These are phyloP conservation scores for Chrysomela aeneicollis DNA, from an alignment of 2,888 invertebrate genomes.

Conservation along the genomic window DNA sequence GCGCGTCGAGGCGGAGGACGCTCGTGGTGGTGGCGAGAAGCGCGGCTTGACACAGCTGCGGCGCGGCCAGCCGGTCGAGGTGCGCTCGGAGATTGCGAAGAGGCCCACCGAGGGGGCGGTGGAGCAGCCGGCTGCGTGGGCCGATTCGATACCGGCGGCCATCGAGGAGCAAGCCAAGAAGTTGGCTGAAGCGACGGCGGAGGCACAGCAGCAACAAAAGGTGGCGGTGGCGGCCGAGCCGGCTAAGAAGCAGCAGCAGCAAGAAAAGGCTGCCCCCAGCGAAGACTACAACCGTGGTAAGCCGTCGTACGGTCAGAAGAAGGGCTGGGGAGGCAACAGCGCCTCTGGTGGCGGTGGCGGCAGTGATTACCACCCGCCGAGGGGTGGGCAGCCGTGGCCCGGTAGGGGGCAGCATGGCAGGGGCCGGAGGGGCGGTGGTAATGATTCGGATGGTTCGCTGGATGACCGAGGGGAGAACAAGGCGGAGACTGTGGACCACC, in stretches of 20 bases:
- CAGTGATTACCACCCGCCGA: constrained; percentile 45
- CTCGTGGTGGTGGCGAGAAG: constrained; percentile 62
- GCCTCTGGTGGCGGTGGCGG: too few relatives aligned
- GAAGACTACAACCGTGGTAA: constrained; percentile 54
- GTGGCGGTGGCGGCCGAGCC: constrained; percentile 52
- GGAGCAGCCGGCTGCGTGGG: constrained; percentile 33
- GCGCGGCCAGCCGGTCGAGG: constrained; percentile 57
- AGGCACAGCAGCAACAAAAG: constrained; percentile 48
- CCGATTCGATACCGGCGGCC: constrained; percentile 33
- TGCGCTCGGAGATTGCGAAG: constrained; percentile 49
- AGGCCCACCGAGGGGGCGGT: constrained; percentile 31
- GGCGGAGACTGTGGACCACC: constrained; percentile 61
- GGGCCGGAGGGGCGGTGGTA: constrained; percentile 60
- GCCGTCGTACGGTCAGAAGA: constrained; percentile 43
- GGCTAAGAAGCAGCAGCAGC: constrained; percentile 59
- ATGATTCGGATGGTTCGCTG: constrained; percentile 79
- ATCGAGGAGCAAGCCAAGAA: constrained; percentile 31
- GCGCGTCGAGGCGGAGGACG: constrained; percentile 67
- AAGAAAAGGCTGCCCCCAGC: constrained; percentile 52
- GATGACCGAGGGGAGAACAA: constrained; percentile 69
- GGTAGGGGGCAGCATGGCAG: constrained; percentile 36
- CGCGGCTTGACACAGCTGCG: constrained; percentile 65
- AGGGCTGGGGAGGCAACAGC: constrained; percentile 48
- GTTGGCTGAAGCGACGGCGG: constrained; percentile 21
- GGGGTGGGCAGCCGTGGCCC: constrained; percentile 30